Conservation (phyloP, 1,140 invertebrate genomes). For the Capitella teleta region DNA sequence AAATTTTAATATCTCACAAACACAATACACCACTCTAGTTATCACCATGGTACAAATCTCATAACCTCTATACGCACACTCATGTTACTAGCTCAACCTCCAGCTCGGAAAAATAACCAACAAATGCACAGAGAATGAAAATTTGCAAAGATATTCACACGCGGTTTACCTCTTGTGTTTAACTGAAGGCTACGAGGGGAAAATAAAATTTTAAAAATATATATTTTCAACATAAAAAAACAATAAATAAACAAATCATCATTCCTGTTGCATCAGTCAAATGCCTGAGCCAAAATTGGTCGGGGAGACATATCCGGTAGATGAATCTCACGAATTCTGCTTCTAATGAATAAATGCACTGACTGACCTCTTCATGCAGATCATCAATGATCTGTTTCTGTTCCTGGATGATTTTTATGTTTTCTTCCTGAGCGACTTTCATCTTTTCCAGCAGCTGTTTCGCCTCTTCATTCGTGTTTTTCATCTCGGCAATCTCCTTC, state of each 20-base stretch:
- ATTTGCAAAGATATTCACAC: too few relatives aligned
- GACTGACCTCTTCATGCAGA: conserved; percentile 30
- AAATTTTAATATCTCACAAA: too few relatives aligned
- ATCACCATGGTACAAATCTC: too few relatives aligned
- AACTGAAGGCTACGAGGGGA: too few relatives aligned
- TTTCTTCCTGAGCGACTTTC: conserved; percentile 42
- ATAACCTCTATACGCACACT: too few relatives aligned
- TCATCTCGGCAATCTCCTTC: conserved; percentile 41
- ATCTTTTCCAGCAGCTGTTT: conserved; percentile 45
- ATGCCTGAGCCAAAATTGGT: neutral
- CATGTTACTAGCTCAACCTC: too few relatives aligned
- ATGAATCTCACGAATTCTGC: neutral
- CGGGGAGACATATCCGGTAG: neutral
- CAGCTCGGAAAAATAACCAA: too few relatives aligned
- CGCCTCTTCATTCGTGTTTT: conserved; percentile 21
- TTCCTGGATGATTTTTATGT: conserved; percentile 38
- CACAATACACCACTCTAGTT: too few relatives aligned
- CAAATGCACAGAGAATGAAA: too few relatives aligned
- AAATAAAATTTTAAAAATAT: neutral
- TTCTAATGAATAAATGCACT: neutral
- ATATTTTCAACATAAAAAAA: neutral
- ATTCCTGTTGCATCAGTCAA: neutral
- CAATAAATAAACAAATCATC: neutral
- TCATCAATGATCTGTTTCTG: conserved; percentile 43
- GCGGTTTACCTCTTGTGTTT: neutral